These are phyloP conservation scores for Polia nebulosa DNA, from an alignment of 2,888 invertebrate species.

Conservation along the genomic window DNA sequence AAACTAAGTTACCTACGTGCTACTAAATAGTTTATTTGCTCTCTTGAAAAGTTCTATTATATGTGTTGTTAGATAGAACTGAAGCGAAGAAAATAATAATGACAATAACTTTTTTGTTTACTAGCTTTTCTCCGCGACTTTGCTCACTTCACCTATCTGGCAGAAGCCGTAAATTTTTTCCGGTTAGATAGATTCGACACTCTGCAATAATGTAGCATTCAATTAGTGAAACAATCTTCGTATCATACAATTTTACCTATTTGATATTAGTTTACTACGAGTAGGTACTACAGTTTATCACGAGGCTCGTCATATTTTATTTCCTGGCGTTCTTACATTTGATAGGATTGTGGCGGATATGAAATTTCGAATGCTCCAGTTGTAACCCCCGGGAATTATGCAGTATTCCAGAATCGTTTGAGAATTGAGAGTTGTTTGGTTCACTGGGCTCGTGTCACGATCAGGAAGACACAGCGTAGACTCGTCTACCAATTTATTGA, in stretches of 20 bases:
- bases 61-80: too few species aligned
- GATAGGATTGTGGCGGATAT: slow-evolving; percentile 40
- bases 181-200: neutral
- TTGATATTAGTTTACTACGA: neutral
- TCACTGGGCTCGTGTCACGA: slow-evolving; percentile 44
- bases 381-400: slow-evolving; percentile 30
- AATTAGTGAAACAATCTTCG: neutral
- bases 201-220: neutral
- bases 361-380: slow-evolving; percentile 31
- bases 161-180: neutral
- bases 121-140: neutral
- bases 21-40: too few species aligned
- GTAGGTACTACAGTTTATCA: neutral
- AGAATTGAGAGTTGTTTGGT: slow-evolving; percentile 36
- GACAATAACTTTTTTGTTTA: too few species aligned
- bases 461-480: slow-evolving; percentile 31
- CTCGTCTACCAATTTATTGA: slow-evolving; percentile 45
- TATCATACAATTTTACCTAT: neutral
- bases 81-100: too few species aligned
- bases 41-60: too few species aligned
- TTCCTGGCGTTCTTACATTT: slow-evolving; percentile 3
- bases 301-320: slow-evolving; percentile 3
- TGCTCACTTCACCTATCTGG: neutral
- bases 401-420: slow-evolving; percentile 51
- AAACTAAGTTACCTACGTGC: too few species aligned